phyloP scores from a whole-genome alignment of 2,888 invertebrate species.

The Molorchus minor region DNA sequence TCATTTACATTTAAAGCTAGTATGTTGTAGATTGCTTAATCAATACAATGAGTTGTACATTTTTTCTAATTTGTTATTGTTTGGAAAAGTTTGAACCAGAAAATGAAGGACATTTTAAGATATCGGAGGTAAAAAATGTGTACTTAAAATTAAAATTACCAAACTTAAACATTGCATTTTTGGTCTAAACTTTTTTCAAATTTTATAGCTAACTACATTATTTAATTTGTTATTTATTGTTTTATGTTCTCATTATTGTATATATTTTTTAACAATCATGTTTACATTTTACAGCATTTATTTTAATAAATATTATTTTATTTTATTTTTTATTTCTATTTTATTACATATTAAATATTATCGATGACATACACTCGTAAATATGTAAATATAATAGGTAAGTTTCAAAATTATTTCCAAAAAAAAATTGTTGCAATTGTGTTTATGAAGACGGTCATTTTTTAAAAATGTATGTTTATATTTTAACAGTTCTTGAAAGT shows the following conservation, averaged over 20 bases:
- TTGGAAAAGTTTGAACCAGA: slow-evolving; percentile 17
- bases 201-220: slow-evolving; percentile 23
- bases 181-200: slow-evolving; percentile 15
- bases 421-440: too few species aligned
- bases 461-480: too few species aligned
- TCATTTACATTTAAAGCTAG: background rate
- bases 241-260: slow-evolving; percentile 24
- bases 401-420: too few species aligned
- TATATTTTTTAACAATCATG: slow-evolving; percentile 23
- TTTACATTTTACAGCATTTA: slow-evolving; percentile 19
- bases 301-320: slow-evolving; percentile 25
- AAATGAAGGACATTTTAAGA: too few species aligned
- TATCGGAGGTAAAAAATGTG: slow-evolving; percentile 11
- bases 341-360: too few species aligned
- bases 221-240: slow-evolving; percentile 27
- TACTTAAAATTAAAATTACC: slow-evolving; percentile 6
- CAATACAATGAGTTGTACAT: slow-evolving; percentile 22
- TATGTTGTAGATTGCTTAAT: slow-evolving; percentile 28
- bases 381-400: too few species aligned
- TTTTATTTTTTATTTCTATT: slow-evolving; percentile 17
- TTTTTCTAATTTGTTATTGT: slow-evolving; percentile 20
- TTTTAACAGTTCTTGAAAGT: slow-evolving; percentile 6
- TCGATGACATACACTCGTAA: too few species aligned
- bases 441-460: too few species aligned
- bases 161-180: slow-evolving; percentile 6